phyloP scores from a whole-genome alignment of 2,113 vertebrate genomes.

The Caranx ignobilis region DNA sequence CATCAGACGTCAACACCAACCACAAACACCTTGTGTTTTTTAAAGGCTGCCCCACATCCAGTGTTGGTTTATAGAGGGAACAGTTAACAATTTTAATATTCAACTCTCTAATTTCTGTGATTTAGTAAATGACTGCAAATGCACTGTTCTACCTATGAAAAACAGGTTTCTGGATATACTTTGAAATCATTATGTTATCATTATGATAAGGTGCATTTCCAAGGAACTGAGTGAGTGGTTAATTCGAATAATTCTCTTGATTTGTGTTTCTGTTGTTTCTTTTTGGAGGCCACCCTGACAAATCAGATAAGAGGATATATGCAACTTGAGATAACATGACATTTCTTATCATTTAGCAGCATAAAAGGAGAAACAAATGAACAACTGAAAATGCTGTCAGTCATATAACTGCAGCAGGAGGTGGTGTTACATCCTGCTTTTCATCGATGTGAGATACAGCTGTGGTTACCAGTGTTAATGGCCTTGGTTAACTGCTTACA shows the following conservation, averaged over 20 bases:
- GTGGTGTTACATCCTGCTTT: slow-evolving; percentile 23
- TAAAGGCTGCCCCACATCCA: background rate
- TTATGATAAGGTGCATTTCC: background rate
- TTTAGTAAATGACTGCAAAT: background rate
- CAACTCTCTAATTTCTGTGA: background rate
- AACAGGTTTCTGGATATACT: background rate
- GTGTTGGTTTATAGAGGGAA: background rate
- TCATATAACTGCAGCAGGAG: background rate
- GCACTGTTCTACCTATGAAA: background rate
- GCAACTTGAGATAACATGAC: slow-evolving; percentile 22
- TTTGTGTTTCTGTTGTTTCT: background rate
- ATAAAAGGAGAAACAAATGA: slow-evolving; percentile 11
- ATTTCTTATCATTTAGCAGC: slow-evolving; percentile 21
- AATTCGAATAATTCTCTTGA: background rate
- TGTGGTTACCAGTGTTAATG: slow-evolving; percentile 11
- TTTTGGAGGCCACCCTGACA: background rate
- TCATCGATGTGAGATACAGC: slow-evolving; percentile 21
- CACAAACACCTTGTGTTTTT: background rate
- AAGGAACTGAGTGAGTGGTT: background rate
- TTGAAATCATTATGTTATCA: background rate
- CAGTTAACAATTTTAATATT: background rate
- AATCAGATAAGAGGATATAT: background rate
- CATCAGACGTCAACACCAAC: background rate
- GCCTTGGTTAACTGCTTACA: slow-evolving; percentile 7
- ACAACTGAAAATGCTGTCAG: slow-evolving; percentile 11